Percentiles rank a stretch among this genome's conserved stretches.
Conservation (phyloP, 2,888 invertebrate genomes). For the Uropetala carovei region DNA sequence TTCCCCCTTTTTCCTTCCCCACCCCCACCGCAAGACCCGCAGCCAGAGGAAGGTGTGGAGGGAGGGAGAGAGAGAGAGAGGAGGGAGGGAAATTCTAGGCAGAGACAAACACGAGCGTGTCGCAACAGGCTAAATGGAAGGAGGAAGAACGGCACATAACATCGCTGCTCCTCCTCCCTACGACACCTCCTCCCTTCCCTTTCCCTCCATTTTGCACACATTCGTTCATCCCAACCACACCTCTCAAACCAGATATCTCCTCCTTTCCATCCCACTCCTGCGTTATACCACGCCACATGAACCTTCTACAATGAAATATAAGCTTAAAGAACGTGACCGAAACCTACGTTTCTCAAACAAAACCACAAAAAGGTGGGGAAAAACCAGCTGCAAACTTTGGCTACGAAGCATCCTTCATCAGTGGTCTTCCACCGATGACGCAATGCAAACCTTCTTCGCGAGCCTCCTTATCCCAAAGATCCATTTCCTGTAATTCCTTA, state of each 20-base stretch:
- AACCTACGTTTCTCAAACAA: neutral
- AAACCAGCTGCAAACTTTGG: neutral
- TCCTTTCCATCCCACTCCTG: too few species aligned
- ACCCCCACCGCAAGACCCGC: too few species aligned
- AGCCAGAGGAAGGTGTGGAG: too few species aligned
- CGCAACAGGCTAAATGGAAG: conserved; percentile 45
- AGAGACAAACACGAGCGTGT: conserved; percentile 56
- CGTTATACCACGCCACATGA: too few species aligned
- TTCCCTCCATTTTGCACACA: conserved; percentile 5
- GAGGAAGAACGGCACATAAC: neutral
- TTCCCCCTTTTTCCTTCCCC: too few species aligned
- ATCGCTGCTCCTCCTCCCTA: too few species aligned
- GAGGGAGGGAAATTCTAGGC: neutral
- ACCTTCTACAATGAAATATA: neutral
- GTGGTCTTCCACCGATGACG: too few species aligned
- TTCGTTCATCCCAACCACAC: neutral
- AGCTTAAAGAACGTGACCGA: neutral
- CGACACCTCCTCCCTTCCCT: neutral
- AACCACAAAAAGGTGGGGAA: neutral
- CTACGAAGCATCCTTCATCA: neutral
- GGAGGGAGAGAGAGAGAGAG: neutral
- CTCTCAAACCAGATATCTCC: neutral
- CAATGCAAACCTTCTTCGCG: too few species aligned
- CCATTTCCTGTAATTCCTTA: too few species aligned
- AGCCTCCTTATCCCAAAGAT: too few species aligned